These are phyloP conservation scores for Alosa alosa DNA, from an alignment of 2,113 vertebrate species.

Conservation along the genomic window DNA sequence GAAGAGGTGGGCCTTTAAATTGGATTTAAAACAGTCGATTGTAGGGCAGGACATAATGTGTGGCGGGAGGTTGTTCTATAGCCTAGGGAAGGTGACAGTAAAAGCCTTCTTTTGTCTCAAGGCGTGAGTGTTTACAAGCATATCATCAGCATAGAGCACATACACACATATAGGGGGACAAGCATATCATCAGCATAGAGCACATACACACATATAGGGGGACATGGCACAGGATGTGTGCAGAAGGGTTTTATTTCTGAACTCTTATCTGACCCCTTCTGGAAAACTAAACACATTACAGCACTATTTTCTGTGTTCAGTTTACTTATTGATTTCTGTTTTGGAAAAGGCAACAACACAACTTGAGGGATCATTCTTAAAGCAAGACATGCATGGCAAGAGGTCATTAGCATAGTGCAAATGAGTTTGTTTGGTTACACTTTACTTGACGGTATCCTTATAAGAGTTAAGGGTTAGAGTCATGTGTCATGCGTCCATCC, in stretches of 20 bases:
- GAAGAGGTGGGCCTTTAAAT: no score
- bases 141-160: not conserved
- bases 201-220: not conserved
- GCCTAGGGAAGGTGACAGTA: no score
- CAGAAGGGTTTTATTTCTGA: not conserved
- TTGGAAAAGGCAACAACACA: not conserved
- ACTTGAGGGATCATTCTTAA: not conserved
- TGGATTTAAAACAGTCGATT: no score
- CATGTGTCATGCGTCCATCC: no score
- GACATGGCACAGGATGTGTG: not conserved
- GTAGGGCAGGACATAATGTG: no score
- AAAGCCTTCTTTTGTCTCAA: no score
- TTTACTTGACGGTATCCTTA: no score
- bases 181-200: not conserved
- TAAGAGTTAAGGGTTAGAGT: no score
- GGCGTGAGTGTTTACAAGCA: not conserved
- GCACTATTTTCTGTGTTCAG: not conserved
- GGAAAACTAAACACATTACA: not conserved
- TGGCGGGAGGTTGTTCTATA: no score
- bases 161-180: not conserved
- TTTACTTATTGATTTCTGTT: not conserved
- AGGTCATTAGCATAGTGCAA: no score
- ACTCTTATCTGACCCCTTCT: not conserved
- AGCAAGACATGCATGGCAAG: no score
- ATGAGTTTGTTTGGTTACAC: no score